A percentile compares a stretch with the other conserved stretches of the same genome.
Conservation (phyloP, 2,888 invertebrate genomes). For the Pedicia rivosa region DNA sequence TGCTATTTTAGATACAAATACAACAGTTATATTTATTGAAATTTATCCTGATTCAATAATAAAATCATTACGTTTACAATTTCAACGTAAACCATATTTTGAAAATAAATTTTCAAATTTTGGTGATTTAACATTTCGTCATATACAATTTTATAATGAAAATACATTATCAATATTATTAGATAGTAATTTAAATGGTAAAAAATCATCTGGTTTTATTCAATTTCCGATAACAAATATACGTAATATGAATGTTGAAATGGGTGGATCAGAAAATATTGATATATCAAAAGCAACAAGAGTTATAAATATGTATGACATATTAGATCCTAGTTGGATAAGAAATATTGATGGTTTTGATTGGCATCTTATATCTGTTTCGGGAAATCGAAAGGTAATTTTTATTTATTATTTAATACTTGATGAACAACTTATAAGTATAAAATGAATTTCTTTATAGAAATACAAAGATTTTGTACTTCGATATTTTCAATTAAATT, state of each 20-base stretch:
- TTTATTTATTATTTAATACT: constrained; percentile 15
- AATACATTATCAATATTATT: constrained; percentile 51
- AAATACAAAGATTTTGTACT: no score
- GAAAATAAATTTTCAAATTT: constrained; percentile 16
- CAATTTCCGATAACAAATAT: constrained; percentile 28
- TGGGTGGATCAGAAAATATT: constrained; percentile 17
- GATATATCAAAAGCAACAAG: constrained; percentile 18
- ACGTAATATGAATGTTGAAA: constrained; percentile 28
- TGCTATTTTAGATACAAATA: constrained; percentile 32
- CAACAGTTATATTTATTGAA: constrained; percentile 25
- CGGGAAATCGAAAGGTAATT: constrained; percentile 44
- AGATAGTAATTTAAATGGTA: constrained; percentile 37
- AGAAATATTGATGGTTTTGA: constrained; percentile 50
- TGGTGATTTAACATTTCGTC: constrained; percentile 36
- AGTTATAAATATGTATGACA: constrained; percentile 35
- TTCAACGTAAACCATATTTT: constrained; percentile 31
- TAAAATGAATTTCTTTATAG: no score
- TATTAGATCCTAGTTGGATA: constrained; percentile 35
- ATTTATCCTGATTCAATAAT: constrained; percentile 24
- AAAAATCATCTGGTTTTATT: constrained; percentile 32
- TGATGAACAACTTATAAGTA: no score
- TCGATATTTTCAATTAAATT: no score
- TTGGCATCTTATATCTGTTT: constrained; percentile 60
- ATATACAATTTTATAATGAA: constrained; percentile 57
- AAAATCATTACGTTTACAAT: constrained; percentile 37